phyloP scores from a whole-genome alignment of 1,140 invertebrate species.

The Euwallacea similis region DNA sequence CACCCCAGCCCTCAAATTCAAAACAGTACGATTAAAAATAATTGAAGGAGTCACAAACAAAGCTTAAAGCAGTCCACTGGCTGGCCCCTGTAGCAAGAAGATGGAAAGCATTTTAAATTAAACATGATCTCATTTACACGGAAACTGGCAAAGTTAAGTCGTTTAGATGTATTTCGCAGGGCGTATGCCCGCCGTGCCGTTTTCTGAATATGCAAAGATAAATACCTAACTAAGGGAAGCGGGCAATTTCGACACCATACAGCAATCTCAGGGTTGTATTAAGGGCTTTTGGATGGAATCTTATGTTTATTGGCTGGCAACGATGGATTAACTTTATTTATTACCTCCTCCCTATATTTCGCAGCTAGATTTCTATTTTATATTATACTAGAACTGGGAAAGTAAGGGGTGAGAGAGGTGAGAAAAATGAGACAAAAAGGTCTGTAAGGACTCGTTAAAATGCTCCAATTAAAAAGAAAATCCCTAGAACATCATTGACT shows the following conservation, averaged over 20 bases:
- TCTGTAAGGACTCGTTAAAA: background rate
- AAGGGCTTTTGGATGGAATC: slow-evolving; percentile 18
- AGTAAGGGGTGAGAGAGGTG: no score
- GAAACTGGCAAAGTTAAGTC: slow-evolving; percentile 39
- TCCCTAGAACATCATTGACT: slow-evolving; percentile 30
- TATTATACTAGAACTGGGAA: no score
- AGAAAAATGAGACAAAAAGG: no score
- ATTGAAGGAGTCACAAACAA: slow-evolving; percentile 8
- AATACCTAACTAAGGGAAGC: slow-evolving; percentile 39
- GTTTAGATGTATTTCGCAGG: slow-evolving; percentile 39
- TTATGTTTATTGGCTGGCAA: slow-evolving; percentile 12
- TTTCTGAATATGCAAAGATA: slow-evolving; percentile 39
- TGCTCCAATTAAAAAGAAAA: slow-evolving; percentile 24
- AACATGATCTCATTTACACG: slow-evolving; percentile 38
- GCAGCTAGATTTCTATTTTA: background rate
- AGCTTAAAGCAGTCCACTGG: slow-evolving; percentile 17
- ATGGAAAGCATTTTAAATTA: slow-evolving; percentile 39
- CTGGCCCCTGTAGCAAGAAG: slow-evolving; percentile 30
- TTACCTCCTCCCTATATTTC: background rate
- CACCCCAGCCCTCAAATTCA: background rate
- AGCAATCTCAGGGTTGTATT: slow-evolving; percentile 29
- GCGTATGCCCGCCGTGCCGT: slow-evolving; percentile 35
- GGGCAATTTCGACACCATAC: slow-evolving; percentile 35
- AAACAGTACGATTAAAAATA: slow-evolving; percentile 4
- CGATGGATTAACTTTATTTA: slow-evolving; percentile 14